Base-by-base conservation (phyloP, 2,888 invertebrate genomes). In the Hesperia comma region DNA sequence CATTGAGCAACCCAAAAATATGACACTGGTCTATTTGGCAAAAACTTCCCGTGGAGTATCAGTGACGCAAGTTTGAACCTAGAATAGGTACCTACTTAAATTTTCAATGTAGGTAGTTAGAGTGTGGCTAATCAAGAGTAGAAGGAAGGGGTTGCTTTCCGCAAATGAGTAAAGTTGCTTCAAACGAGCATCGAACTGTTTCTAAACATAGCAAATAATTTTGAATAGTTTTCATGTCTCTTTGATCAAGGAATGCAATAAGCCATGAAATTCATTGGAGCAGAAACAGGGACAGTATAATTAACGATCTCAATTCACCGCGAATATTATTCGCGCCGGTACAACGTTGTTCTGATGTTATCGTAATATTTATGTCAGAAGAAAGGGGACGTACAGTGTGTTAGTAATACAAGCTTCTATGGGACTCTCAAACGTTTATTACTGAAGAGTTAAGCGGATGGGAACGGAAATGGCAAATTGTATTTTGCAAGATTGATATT, bases 361-460 rank as follows among this genome's bases (percentile, higher is more conserved):
- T 61, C 61, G 19, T 53, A 61, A 61, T 61, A 61, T 61, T 61
- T 53, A 61, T 61, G 61, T 61, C 61, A 40, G 61, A 33, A 61
- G 49, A 61, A 40, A 21, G 61, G 49, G 21, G 37, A 51, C 10
- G 2, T 53, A 40, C 32, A 32, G 32, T 21, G 51, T 21, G 19
- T n/a, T 53, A 51, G 40, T 53, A 40, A 46, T 49, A 51, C 37
- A 5, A 19, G 15, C 15, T 61, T 40, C 37, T 46, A 17, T 19
- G 49, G 19, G 19, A 49, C 12, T 49, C 19, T 46, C 43, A 8
- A 17, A 8, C 37, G 10, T 46, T 15, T 46, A 17, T 46, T 17
- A 17, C 43, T 17, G n/a, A 46, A 1, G 6, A 46, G 43, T 46
- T 2, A 2, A 2, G 41, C 14, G 2, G 14, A 8, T 41, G 26